Evolutionary conservation across 2,797 vertebrate species (phyloP).

Genomic region (Hoplostethus mediterraneus): DNA sequence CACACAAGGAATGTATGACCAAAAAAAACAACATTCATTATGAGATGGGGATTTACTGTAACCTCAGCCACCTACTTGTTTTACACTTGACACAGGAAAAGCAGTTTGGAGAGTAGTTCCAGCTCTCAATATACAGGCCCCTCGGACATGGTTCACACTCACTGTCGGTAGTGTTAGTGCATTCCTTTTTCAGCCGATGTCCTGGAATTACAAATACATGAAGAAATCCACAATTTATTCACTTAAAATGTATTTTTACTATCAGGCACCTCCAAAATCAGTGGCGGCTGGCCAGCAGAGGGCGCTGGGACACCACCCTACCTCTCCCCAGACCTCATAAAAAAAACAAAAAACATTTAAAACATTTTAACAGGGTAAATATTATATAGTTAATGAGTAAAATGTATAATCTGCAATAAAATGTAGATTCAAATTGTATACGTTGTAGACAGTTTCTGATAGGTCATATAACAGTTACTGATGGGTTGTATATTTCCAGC

Average conservation of each 20-base stretch:
- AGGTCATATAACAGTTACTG: too few species aligned
- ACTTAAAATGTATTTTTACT: not conserved
- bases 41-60: not conserved
- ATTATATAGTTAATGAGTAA: too few species aligned
- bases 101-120: constrained; percentile 72
- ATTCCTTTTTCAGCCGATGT: not conserved
- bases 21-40: not conserved
- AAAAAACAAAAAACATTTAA: too few species aligned
- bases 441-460: too few species aligned
- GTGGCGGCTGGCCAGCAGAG: too few species aligned
- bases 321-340: too few species aligned
- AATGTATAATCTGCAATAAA: too few species aligned
- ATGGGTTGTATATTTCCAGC: too few species aligned
- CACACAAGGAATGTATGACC: not conserved
- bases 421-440: too few species aligned
- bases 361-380: too few species aligned
- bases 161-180: constrained; percentile 48
- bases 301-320: too few species aligned
- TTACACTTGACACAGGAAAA: constrained; percentile 66
- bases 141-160: constrained; percentile 63
- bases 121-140: constrained; percentile 29
- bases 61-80: constrained; percentile 51
- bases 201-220: constrained; percentile 63
- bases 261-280: constrained; percentile 1
- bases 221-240: not conserved